A percentile compares a stretch with the other conserved stretches of the same genome.
Conservation (phyloP, 2,113 vertebrate species). For the Cinclus mexicanus region DNA sequence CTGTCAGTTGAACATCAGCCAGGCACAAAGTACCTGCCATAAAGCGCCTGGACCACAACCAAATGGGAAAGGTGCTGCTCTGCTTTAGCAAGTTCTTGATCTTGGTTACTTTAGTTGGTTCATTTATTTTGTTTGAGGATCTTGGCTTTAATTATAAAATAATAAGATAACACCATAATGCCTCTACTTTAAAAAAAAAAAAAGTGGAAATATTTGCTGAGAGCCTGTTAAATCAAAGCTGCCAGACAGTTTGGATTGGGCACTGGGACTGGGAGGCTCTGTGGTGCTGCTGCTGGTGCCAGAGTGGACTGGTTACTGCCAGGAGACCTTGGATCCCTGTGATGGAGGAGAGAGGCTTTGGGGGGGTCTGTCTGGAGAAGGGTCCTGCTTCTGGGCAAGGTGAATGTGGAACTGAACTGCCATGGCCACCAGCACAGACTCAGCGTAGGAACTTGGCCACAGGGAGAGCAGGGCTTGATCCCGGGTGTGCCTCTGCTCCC, state of each 20-base stretch:
- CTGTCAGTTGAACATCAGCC: slow-evolving; percentile 65
- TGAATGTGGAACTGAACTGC: background rate
- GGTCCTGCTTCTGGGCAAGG: background rate
- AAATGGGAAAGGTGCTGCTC: background rate
- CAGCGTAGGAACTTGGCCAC: rapidly evolving
- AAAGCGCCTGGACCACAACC: background rate
- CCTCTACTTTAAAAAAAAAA: background rate
- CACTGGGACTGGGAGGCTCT: background rate
- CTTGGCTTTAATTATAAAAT: background rate
- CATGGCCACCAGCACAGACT: rapidly evolving
- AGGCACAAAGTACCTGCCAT: slow-evolving; percentile 68
- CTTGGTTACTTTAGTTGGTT: rapidly evolving
- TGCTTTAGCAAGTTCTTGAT: background rate
- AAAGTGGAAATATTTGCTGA: background rate
- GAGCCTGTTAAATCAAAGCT: background rate
- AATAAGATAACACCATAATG: background rate
- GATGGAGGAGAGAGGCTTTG: background rate
- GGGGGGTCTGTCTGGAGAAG: background rate
- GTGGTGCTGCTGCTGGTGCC: rapidly evolving
- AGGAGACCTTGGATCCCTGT: background rate
- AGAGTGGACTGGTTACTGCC: background rate
- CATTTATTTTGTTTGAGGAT: background rate
- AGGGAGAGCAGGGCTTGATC: background rate
- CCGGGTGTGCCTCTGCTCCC: background rate
- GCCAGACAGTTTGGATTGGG: background rate